phyloP scores from a whole-genome alignment of 2,113 vertebrate genomes.

The Saccopteryx bilineata region DNA sequence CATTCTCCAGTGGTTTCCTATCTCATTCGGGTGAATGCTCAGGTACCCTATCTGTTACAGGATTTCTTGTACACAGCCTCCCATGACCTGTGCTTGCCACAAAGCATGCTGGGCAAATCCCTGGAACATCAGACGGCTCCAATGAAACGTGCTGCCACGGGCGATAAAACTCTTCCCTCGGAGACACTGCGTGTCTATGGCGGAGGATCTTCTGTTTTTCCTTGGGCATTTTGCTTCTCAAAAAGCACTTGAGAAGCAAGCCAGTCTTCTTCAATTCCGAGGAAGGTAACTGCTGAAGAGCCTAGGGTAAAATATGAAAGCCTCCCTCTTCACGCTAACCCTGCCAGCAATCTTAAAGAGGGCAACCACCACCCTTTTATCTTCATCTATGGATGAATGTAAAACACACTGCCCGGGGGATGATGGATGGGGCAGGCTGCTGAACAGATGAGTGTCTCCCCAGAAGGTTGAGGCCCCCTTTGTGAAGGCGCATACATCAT shows the following conservation, averaged over 20 bases:
- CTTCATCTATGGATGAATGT: conserved; percentile 74
- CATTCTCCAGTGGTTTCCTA: not conserved
- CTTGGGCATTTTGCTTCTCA: not conserved
- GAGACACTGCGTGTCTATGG: not conserved
- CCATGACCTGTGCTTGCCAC: not conserved
- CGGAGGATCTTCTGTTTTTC: not conserved
- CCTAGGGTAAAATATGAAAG: conserved; percentile 15
- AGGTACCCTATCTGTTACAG: not conserved
- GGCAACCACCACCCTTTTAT: conserved; percentile 59
- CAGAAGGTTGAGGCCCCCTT: conserved; percentile 43
- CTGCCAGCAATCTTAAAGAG: conserved; percentile 49
- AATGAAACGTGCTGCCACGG: accelerated
- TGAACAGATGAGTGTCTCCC: conserved; percentile 5
- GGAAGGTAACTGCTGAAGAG: not conserved
- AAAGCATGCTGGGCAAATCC: not conserved
- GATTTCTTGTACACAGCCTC: not conserved
- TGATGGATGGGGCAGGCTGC: conserved; percentile 58
- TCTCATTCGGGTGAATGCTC: no score
- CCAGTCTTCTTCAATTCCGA: not conserved
- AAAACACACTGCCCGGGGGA: conserved; percentile 43
- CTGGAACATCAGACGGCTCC: not conserved
- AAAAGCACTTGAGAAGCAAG: not conserved
- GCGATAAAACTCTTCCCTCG: not conserved
- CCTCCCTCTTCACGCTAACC: not conserved
- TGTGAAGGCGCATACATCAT: conserved; percentile 65